Base-by-base conservation (phyloP, 2,797 vertebrate species). In the Chaetophractus vellerosus region DNA sequence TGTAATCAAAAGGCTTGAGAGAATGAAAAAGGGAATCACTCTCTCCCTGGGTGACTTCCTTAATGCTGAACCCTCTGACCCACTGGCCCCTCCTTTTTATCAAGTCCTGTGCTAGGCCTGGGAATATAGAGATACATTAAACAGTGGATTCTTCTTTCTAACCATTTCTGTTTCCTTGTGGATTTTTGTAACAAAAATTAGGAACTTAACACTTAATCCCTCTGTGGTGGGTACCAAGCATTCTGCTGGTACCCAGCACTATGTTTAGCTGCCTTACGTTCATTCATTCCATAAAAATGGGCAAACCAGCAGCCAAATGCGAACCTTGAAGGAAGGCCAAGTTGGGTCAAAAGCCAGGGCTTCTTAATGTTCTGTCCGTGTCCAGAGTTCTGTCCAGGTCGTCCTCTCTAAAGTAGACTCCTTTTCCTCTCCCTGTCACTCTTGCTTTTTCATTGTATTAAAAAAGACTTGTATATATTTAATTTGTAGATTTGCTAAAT, bases 201-300 rank as follows among this genome's bases (percentile, higher is more conserved):
- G 66, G 33, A 66, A 33, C 45, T 24, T 0, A 4, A 7, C 82
- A 38, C 31, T 81, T 9, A 28, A 1, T 36, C 59, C 59, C 57
- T 12, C 0, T 24, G 0, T 45, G 48, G 66, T 33, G 66, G 52
- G 6, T 19, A 0, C 18, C 12, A 31, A 48, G 41, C 1, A 0
- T 50, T 61, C 26, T 61, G 41, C 63, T 6, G 16, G 19, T 72
- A 19, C 19, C 55, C 3, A 15, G 26, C 0, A 3, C 41, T 52
- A 11, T 0, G 3, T 36, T 52, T 59, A 19, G 52, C 81, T 24
- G 15, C 33, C 23, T 63, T 63, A 24, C 52, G 14, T 3, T 6
- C 5, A 5, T 52, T 21, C 48, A 28, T 26, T 9, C 57, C 48
- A 2, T 48, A 24, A 55, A 36, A 2, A 3, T 9, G 23, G 18